Evolutionary conservation across 2,797 vertebrate species (phyloP).

Genomic region (Carcharodon carcharias): DNA sequence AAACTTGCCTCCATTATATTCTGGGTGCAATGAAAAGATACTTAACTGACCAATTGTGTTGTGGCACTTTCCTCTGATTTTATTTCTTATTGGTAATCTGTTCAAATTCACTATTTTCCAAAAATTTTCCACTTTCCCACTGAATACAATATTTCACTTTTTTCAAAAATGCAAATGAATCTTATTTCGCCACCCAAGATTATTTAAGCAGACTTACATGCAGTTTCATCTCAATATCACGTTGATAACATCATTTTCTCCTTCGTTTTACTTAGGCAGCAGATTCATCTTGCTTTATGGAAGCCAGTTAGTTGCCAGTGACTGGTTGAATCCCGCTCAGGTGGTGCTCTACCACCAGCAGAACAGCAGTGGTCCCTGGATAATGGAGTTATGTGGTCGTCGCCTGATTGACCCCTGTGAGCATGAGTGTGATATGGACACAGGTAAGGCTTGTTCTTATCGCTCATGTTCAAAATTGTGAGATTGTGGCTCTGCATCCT

Average conservation of each 20-base stretch:
- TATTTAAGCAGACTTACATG: neutral
- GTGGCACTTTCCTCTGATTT: neutral
- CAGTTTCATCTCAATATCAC: too few species aligned
- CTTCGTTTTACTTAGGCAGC: constrained; percentile 60
- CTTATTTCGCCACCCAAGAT: neutral
- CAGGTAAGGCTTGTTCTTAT: constrained; percentile 60
- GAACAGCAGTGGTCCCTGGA: constrained; percentile 95
- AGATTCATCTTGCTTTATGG: constrained; percentile 92
- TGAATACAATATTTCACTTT: neutral
- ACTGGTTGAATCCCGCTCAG: constrained; percentile 96
- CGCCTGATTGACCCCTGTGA: constrained; percentile 92
- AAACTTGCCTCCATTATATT: neutral
- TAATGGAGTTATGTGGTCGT: constrained; percentile 84
- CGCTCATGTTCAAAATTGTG: neutral
- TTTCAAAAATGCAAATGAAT: neutral
- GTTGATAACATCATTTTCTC: neutral
- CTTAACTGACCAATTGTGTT: neutral
- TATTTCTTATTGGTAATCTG: neutral
- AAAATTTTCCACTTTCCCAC: neutral
- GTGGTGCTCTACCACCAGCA: constrained; percentile 91
- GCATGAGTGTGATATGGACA: constrained; percentile 91
- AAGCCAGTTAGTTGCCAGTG: constrained; percentile 89
- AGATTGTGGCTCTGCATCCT: neutral
- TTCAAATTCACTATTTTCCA: neutral
- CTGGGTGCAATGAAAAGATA: neutral